Conservation (phyloP, 2,113 vertebrate genomes). For the Pteropus alecto region DNA sequence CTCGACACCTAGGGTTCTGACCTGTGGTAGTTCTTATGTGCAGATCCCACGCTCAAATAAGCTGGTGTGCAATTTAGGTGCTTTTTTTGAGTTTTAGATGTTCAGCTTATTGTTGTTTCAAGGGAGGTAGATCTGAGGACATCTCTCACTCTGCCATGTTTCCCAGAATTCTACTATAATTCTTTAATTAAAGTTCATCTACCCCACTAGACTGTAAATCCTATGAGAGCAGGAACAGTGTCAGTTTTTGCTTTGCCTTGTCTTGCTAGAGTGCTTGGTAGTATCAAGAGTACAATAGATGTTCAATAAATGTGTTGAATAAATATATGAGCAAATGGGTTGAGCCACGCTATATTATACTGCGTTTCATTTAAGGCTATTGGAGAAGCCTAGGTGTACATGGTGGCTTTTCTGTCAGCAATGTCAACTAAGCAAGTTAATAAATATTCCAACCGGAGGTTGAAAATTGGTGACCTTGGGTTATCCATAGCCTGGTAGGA, state of each 20-base stretch:
- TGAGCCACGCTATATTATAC: not conserved
- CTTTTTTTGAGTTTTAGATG: too few relatives aligned
- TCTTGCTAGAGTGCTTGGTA: not conserved
- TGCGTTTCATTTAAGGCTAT: not conserved
- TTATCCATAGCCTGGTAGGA: not conserved
- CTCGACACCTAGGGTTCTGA: too few relatives aligned
- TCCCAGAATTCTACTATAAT: not conserved
- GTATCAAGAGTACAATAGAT: not conserved
- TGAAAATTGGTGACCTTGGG: not conserved
- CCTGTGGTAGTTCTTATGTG: too few relatives aligned
- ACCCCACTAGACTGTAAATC: not conserved
- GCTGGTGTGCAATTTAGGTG: too few relatives aligned
- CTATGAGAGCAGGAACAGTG: not conserved
- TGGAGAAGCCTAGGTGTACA: not conserved
- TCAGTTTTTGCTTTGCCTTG: not conserved
- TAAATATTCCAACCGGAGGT: conserved; percentile 9
- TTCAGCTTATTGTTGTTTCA: too few relatives aligned
- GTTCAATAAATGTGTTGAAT: not conserved
- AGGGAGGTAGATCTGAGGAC: too few relatives aligned
- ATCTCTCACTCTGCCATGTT: too few relatives aligned
- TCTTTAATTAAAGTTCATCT: conserved; percentile 26
- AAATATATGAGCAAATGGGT: not conserved
- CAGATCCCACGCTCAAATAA: too few relatives aligned
- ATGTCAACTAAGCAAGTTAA: not conserved
- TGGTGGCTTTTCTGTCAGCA: not conserved